Base-by-base conservation (phyloP, 2,888 invertebrate genomes). In the Erpobdella octoculata region DNA sequence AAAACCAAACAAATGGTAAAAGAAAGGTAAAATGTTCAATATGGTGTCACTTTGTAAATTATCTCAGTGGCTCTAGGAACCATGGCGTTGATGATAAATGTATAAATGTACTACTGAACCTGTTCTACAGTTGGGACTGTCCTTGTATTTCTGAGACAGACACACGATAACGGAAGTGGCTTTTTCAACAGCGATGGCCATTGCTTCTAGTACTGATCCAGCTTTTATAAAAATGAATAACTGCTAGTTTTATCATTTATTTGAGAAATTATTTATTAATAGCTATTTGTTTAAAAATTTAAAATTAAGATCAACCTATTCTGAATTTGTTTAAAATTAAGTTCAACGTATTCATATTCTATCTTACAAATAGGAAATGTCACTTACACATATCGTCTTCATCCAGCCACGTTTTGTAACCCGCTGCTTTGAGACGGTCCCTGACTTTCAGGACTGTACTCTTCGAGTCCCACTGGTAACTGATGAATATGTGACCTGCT, bases 391-490 rank as follows among this genome's bases (percentile, higher is more conserved):
- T 81, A 72, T 79, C 77, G 36, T 82, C 81, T 8, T 78, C 77
- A 75, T 82, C 82, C 31, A 82, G 79, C 82, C 82, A 82, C 5
- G 81, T 81, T 74, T 80, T 80, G 72, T 78, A 79, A 6, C 81
- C 81, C 36, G 77, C 78, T 58, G 76, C 73, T 70, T 76, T 78
- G 18, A 80, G 72, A n/a, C 71, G 59, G 33, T 78, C 74, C 33
- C 73, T 64, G 67, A 81, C 78, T 76, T 78, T 76, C 0, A 79
- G 66, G 12, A 80, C 72, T 25, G 70, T 77, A 53, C 76, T 74
- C 75, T 80, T 79, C 58, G 78, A 76, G 18, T 74, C 76, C 81
- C 80, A 81, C 59, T 78, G 76, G 70, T 81, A 81, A 72, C 80
- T 80, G 71, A 81, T 75, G 79, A 81, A 80, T 12, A 81, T 74